These are phyloP conservation scores for Drosophila equinoxialis DNA, from an alignment of 1,140 invertebrate species.

Conservation along the genomic window DNA sequence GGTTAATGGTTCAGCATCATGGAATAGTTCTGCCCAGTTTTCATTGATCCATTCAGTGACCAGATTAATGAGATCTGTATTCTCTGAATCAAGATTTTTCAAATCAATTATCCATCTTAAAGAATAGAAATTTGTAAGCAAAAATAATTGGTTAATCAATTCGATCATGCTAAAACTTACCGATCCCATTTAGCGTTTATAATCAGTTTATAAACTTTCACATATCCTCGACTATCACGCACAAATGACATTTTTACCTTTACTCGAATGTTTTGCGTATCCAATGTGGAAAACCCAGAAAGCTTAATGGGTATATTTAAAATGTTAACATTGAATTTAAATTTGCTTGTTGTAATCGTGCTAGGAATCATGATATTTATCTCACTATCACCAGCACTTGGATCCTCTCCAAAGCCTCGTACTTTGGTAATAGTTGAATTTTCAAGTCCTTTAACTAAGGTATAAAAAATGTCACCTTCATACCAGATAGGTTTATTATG, in stretches of 20 bases:
- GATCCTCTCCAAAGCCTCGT: background rate
- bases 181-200: constrained; percentile 2
- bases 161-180: background rate
- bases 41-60: constrained; percentile 7
- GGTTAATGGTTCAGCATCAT: constrained; percentile 3
- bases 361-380: background rate
- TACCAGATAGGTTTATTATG: background rate
- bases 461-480: background rate
- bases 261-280: background rate
- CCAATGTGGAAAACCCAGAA: background rate
- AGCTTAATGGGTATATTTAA: background rate
- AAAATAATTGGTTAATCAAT: background rate
- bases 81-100: background rate
- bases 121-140: background rate
- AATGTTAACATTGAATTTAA: background rate
- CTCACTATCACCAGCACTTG: background rate
- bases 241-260: background rate
- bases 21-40: background rate
- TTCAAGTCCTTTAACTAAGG: background rate
- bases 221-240: constrained; percentile 1
- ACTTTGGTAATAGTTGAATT: constrained; percentile 8
- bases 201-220: background rate
- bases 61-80: constrained; percentile 5
- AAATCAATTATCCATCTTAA: constrained; percentile 17
- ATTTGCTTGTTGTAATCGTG: background rate